Base-by-base conservation (phyloP, 1,140 invertebrate species). In the Drosophila parvula region DNA sequence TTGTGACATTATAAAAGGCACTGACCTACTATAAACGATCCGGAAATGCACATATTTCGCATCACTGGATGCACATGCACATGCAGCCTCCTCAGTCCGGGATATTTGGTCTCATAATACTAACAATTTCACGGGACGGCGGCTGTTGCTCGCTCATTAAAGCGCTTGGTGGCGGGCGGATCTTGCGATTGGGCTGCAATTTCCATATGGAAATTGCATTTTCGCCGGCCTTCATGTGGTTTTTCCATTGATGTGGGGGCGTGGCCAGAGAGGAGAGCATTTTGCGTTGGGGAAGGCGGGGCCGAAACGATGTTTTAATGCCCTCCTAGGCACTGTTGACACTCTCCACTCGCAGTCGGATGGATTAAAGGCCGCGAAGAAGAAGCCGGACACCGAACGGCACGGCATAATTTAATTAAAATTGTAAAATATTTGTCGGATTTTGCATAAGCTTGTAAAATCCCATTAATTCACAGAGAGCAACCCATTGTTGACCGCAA, bases 401-500 rank as follows among this genome's bases (percentile, higher is more conserved):
- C 10, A 10, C 50, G 32, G 51, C 73, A 81, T 89, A 88, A 88
- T 88, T 88, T 88, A 88, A 88, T 88, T 88, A 88, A 88, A 88
- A 89, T 88, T 88, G 83, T 89, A 84, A 88, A 89, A 88, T 88
- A 84, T 89, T 88, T 88, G 84, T 79, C 78, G 74, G 84, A 88
- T 88, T 88, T 89, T 81, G 77, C 80, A 88, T 88, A 88, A 88
- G 84, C 84, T 79, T 68, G 77, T 79, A 58, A 83, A 88, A 89
- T 89, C 84, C 84, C 84, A 88, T 88, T 88, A 88, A 88, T 88
- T 88, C 84, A 88, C 79, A 89, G 78, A 80, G 81, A 83, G 84
- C 84, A 89, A 88, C 84, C 83, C 84, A 89, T 88, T 88, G 84
- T 89, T 88, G 84, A 88, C 84, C 84, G 80, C 84, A 88, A 89